phyloP scores from a whole-genome alignment of 2,113 vertebrate species.

The Salvelinus namaycush region DNA sequence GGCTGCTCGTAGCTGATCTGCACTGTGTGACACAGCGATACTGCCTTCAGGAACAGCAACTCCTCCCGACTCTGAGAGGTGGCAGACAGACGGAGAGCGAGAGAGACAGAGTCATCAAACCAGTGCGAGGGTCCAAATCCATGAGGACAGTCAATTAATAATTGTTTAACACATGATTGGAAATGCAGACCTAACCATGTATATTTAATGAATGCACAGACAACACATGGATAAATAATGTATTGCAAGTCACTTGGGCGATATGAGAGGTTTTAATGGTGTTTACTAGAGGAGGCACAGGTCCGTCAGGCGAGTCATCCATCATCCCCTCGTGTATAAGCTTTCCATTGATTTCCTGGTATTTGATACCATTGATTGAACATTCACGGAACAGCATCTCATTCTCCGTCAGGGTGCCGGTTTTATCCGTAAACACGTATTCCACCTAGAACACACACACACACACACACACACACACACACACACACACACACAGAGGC shows the following conservation, averaged over 20 bases:
- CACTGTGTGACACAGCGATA: slow-evolving; percentile 96
- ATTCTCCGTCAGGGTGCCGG: slow-evolving; percentile 96
- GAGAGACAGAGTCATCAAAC: no score
- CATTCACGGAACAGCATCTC: slow-evolving; percentile 98
- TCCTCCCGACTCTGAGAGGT: slow-evolving; percentile 80
- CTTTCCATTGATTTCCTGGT: slow-evolving; percentile 91
- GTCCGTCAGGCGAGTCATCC: slow-evolving; percentile 81
- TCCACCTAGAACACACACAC: slow-evolving; percentile 81
- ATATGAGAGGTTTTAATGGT: not conserved
- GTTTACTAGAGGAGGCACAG: slow-evolving; percentile 77
- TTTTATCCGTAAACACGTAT: slow-evolving; percentile 98
- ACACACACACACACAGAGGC: not conserved
- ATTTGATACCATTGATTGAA: slow-evolving; percentile 93
- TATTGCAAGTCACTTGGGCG: not conserved
- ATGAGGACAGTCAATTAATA: not conserved
- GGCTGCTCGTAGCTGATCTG: slow-evolving; percentile 89
- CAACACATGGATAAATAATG: no score
- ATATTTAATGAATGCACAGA: not conserved
- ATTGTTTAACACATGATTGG: not conserved
- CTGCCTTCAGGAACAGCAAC: slow-evolving; percentile 91
- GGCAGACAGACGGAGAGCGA: no score
- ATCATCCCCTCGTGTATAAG: slow-evolving; percentile 89
- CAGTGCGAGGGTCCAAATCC: no score
- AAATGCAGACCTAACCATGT: not conserved
- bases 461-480: not conserved